Percentiles rank a stretch among this genome's conserved stretches.
phyloP scores from a whole-genome alignment of 2,888 invertebrate genomes.

The Nymphalis polychloros region DNA sequence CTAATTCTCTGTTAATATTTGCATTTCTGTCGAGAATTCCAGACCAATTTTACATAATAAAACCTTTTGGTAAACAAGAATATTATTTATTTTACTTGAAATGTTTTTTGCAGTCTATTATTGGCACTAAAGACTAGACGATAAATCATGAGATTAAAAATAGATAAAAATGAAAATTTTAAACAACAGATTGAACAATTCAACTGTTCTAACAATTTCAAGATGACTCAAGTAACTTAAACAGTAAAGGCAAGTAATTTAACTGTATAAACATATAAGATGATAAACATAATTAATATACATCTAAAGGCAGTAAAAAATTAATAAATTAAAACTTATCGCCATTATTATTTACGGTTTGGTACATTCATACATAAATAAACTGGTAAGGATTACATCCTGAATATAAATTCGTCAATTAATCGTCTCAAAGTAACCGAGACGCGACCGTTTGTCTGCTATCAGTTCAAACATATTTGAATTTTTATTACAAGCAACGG shows the following conservation, averaged over 20 bases:
- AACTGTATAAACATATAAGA: background rate
- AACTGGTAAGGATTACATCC: constrained; percentile 26
- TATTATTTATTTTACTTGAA: background rate
- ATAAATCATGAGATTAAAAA: no score
- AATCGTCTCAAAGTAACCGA: constrained; percentile 38
- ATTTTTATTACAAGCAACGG: constrained; percentile 47
- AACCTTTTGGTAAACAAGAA: background rate
- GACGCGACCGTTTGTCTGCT: constrained; percentile 45
- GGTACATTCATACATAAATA: constrained; percentile 6
- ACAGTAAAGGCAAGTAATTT: background rate
- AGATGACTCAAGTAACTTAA: no score
- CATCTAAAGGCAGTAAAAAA: background rate
- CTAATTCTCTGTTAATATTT: constrained; percentile 23
- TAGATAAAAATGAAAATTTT: no score
- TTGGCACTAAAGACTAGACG: no score
- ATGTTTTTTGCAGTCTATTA: background rate
- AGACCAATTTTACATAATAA: constrained; percentile 1
- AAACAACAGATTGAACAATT: no score
- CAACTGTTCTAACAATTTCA: no score
- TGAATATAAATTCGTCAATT: constrained; percentile 45
- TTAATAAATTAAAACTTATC: constrained; percentile 3
- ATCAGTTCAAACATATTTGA: constrained; percentile 41
- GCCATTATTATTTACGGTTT: constrained; percentile 8
- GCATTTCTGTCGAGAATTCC: constrained; percentile 11
- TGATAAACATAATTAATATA: background rate